A percentile compares a stretch with the other conserved stretches of the same genome.
These are phyloP conservation scores for Coendou prehensilis DNA, from an alignment of 2,797 vertebrate genomes.

Conservation along the genomic window DNA sequence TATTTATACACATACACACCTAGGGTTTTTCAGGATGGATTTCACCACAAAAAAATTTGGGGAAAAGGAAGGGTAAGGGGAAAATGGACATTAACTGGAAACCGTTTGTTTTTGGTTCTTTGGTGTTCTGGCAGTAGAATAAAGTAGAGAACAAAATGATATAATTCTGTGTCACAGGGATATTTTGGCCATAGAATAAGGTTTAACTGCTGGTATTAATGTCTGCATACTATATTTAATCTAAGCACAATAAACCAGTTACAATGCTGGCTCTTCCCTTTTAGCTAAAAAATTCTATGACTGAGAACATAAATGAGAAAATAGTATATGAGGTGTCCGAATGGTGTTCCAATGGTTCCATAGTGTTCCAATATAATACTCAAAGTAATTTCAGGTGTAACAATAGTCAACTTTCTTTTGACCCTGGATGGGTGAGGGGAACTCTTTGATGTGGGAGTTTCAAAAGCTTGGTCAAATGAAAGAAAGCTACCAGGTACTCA, in stretches of 20 bases:
- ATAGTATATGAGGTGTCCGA: background rate
- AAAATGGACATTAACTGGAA: background rate
- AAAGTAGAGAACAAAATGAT: background rate
- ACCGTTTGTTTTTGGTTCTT: background rate
- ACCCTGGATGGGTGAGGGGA: background rate
- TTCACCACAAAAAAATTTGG: background rate
- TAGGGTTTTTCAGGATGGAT: background rate
- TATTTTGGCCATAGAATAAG: background rate
- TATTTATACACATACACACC: background rate
- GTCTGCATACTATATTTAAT: background rate
- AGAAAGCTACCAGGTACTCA: background rate
- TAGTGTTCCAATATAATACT: background rate
- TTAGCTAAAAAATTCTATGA: background rate
- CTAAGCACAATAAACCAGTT: background rate
- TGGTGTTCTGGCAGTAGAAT: background rate
- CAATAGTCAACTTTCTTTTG: background rate
- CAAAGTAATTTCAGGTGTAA: background rate
- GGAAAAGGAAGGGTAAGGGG: background rate
- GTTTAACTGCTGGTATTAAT: background rate
- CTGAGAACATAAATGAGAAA: background rate
- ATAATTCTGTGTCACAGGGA: background rate
- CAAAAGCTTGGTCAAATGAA: slow-evolving; percentile 12
- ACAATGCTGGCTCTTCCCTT: background rate
- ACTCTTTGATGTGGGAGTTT: background rate
- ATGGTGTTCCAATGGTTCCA: background rate